phyloP scores from a whole-genome alignment of 1,140 invertebrate species.

The Chelonus insularis region DNA sequence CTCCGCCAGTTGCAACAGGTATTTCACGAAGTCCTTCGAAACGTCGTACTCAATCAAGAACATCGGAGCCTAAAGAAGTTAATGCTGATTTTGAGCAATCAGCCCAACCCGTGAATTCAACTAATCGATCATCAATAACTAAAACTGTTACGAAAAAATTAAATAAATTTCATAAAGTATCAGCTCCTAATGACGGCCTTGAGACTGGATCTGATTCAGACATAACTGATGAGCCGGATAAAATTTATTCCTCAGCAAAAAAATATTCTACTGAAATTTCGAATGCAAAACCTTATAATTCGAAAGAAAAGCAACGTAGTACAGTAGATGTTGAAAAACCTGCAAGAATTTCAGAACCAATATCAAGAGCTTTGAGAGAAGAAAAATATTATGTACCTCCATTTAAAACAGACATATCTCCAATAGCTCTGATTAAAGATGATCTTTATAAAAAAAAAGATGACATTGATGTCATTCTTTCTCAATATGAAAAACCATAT shows the following conservation, averaged over 20 bases:
- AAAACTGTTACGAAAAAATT: slow-evolving; percentile 42
- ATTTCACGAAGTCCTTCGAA: slow-evolving; percentile 34
- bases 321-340: slow-evolving; percentile 27
- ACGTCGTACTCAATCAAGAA: slow-evolving; percentile 31
- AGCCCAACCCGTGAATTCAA: slow-evolving; percentile 17
- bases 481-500: slow-evolving; percentile 65
- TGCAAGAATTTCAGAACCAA: slow-evolving; percentile 20
- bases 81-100: slow-evolving; percentile 33
- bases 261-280: slow-evolving; percentile 24
- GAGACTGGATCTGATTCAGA: slow-evolving; percentile 65
- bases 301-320: slow-evolving; percentile 28
- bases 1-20: slow-evolving; percentile 26
- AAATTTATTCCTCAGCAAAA: neutral
- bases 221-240: slow-evolving; percentile 39
- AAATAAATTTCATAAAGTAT: slow-evolving; percentile 53
- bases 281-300: slow-evolving; percentile 31
- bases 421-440: slow-evolving; percentile 34
- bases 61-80: slow-evolving; percentile 38
- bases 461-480: slow-evolving; percentile 34
- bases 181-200: slow-evolving; percentile 60
- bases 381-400: slow-evolving; percentile 37
- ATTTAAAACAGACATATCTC: slow-evolving; percentile 43
- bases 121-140: slow-evolving; percentile 25
- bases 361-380: slow-evolving; percentile 27
- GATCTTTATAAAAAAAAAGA: slow-evolving; percentile 33